phyloP scores from a whole-genome alignment of 2,888 invertebrate genomes.

The Saturnia pavonia region DNA sequence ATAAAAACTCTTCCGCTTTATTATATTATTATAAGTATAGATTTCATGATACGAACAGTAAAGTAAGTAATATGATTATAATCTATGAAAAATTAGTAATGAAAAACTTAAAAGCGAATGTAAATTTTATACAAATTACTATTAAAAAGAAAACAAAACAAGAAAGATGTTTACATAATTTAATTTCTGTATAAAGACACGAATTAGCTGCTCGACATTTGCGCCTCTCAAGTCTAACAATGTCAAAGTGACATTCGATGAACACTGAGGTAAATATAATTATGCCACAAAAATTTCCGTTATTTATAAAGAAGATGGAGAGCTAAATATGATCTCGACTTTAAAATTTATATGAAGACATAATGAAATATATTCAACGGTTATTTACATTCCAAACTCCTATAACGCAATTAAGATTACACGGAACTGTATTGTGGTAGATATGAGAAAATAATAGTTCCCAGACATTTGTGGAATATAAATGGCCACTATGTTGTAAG shows the following conservation, averaged over 20 bases:
- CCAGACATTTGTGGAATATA: constrained; percentile 29
- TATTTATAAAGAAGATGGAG: too few relatives aligned
- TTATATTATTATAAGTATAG: too few relatives aligned
- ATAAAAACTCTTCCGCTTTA: too few relatives aligned
- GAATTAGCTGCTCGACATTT: neutral
- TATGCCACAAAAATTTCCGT: too few relatives aligned
- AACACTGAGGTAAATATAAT: neutral
- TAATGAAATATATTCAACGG: neutral
- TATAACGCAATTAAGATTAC: constrained; percentile 33
- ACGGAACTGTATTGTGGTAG: constrained; percentile 30
- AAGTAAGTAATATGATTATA: too few relatives aligned
- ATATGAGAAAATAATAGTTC: constrained; percentile 35
- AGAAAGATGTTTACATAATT: too few relatives aligned
- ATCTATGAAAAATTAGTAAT: too few relatives aligned
- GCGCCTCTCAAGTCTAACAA: neutral
- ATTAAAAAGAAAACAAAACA: too few relatives aligned
- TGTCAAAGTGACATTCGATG: constrained; percentile 17
- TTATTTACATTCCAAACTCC: neutral
- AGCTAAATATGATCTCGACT: neutral
- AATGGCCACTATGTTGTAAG: constrained; percentile 21
- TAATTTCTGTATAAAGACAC: neutral
- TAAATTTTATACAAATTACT: too few relatives aligned
- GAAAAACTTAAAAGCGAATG: too few relatives aligned
- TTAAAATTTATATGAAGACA: neutral
- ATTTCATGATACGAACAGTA: too few relatives aligned